phyloP scores from a whole-genome alignment of 2,113 vertebrate species.

The Egretta garzetta region DNA sequence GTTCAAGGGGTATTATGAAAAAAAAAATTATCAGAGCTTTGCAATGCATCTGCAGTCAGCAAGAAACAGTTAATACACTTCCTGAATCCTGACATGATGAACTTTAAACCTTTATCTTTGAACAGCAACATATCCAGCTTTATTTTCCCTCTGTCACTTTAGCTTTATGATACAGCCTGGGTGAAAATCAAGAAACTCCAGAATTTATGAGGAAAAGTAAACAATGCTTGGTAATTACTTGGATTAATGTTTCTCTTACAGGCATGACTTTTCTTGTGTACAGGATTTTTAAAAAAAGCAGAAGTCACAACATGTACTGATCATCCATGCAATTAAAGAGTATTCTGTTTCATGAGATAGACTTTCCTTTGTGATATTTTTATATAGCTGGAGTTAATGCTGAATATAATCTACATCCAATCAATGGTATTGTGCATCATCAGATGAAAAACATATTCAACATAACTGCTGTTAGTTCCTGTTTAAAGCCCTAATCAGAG shows the following conservation, averaged over 20 bases:
- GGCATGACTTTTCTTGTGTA: slow-evolving; percentile 38
- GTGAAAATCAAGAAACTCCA: slow-evolving; percentile 9
- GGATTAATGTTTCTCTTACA: slow-evolving; percentile 55
- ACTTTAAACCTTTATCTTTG: slow-evolving; percentile 34
- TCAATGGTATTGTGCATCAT: slow-evolving; percentile 76
- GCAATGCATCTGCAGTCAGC: slow-evolving; percentile 3
- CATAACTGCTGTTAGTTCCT: slow-evolving; percentile 72
- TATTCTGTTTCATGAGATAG: slow-evolving; percentile 63
- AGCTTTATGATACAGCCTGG: neutral
- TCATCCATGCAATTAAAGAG: slow-evolving; percentile 71
- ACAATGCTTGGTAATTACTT: slow-evolving; percentile 47
- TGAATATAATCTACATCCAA: slow-evolving; percentile 73
- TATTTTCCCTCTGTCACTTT: neutral
- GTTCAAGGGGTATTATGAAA: neutral
- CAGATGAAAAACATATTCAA: slow-evolving; percentile 73
- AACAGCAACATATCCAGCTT: neutral
- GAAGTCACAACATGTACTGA: slow-evolving; percentile 68
- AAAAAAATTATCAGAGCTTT: neutral
- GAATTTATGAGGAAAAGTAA: slow-evolving; percentile 25
- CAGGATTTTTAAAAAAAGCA: slow-evolving; percentile 35
- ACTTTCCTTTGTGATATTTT: slow-evolving; percentile 72
- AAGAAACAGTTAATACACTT: slow-evolving; percentile 24
- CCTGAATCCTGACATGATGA: slow-evolving; percentile 12
- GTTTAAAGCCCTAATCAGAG: slow-evolving; percentile 75
- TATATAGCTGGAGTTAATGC: slow-evolving; percentile 70